Evolutionary conservation across 2,113 vertebrate species (phyloP).

Genomic region (Bufo bufo): DNA sequence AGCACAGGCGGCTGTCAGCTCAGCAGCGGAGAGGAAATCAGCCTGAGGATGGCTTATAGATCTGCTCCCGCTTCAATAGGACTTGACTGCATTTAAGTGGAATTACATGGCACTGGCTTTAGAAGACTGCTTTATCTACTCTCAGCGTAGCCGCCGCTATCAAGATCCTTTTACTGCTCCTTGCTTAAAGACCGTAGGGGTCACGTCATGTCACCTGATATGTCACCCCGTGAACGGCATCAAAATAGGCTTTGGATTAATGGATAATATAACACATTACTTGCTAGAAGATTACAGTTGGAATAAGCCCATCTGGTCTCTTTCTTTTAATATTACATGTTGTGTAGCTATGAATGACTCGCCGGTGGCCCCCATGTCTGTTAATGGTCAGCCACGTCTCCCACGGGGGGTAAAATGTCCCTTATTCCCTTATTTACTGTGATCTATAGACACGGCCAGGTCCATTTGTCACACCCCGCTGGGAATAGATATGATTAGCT

Average conservation of each 20-base stretch:
- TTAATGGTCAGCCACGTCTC: conserved; percentile 62
- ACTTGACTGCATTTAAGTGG: conserved; percentile 73
- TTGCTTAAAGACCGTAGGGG: conserved; percentile 60
- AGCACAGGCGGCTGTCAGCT: conserved; percentile 64
- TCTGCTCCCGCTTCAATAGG: conserved; percentile 74
- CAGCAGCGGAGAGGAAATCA: conserved; percentile 70
- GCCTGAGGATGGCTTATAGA: conserved; percentile 76
- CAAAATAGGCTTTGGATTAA: conserved; percentile 61
- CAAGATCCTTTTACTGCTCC: conserved; percentile 62
- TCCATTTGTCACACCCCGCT: conserved; percentile 31
- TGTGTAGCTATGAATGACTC: conserved; percentile 34
- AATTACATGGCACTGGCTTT: conserved; percentile 74
- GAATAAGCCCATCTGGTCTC: background rate
- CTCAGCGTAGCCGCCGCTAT: conserved; percentile 65
- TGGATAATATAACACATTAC: conserved; percentile 36
- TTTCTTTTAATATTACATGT: conserved; percentile 46
- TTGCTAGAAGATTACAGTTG: conserved; percentile 53
- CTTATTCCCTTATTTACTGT: conserved; percentile 58
- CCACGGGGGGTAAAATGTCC: conserved; percentile 46
- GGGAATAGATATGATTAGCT: conserved; percentile 46
- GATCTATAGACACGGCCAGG: conserved; percentile 52
- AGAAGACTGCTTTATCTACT: conserved; percentile 75
- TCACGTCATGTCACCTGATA: conserved; percentile 59
- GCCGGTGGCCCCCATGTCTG: conserved; percentile 57
- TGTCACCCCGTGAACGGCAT: conserved; percentile 59